Conservation (phyloP, 2,888 invertebrate genomes). For the Ellobium chinense region DNA sequence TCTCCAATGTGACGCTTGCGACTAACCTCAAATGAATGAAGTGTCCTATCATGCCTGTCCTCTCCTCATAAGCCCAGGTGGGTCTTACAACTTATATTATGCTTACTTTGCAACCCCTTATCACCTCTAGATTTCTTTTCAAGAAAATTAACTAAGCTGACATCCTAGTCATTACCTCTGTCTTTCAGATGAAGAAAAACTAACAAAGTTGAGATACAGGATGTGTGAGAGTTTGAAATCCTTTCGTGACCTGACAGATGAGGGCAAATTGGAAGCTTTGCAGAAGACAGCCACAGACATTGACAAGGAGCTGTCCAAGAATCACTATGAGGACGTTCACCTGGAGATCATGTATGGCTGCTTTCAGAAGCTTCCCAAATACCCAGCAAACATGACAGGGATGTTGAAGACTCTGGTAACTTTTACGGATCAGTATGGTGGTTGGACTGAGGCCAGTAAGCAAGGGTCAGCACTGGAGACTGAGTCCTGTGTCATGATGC, state of each 20-base stretch:
- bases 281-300: background rate
- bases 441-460: conserved; percentile 22
- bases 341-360: background rate
- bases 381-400: background rate
- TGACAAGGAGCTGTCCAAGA: conserved; percentile 9
- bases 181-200: conserved; percentile 31
- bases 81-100: too few relatives aligned
- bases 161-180: too few relatives aligned
- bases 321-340: background rate
- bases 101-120: too few relatives aligned
- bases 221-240: conserved; percentile 17
- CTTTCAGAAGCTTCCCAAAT: background rate
- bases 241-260: background rate
- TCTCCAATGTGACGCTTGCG: too few relatives aligned
- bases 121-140: too few relatives aligned
- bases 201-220: conserved; percentile 3
- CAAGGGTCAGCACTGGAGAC: background rate
- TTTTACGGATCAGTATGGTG: conserved; percentile 9
- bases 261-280: background rate
- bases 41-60: too few relatives aligned
- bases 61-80: too few relatives aligned
- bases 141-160: too few relatives aligned
- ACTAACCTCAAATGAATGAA: too few relatives aligned
- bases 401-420: conserved; percentile 9
- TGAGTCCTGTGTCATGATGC: conserved; percentile 17